These are phyloP conservation scores for Lasiommata megera DNA, from an alignment of 2,888 invertebrate species.

Conservation along the genomic window DNA sequence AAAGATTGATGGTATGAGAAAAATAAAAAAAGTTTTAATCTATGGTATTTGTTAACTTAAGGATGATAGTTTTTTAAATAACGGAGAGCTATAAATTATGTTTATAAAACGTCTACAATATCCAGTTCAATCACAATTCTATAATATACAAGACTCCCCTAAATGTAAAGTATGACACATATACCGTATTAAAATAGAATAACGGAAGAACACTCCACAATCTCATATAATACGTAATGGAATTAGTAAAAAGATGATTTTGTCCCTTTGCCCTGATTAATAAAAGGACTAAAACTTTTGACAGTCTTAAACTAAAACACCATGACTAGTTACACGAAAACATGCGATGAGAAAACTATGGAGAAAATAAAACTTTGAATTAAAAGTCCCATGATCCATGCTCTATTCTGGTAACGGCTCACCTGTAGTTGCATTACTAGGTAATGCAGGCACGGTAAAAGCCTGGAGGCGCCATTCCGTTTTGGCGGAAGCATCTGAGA, in stretches of 20 bases:
- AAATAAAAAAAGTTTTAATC: too few relatives aligned
- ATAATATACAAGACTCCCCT: too few relatives aligned
- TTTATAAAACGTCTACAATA: too few relatives aligned
- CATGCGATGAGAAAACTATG: conserved; percentile 15
- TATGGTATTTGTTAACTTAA: too few relatives aligned
- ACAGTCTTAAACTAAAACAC: neutral
- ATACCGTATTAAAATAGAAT: neutral
- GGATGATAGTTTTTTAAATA: too few relatives aligned
- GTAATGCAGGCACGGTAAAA: conserved; percentile 74
- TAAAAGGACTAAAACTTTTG: neutral
- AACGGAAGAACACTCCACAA: too few relatives aligned
- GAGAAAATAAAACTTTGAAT: neutral
- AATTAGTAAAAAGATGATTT: neutral
- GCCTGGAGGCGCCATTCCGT: conserved; percentile 62
- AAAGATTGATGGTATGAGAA: too few relatives aligned
- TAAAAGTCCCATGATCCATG: conserved; percentile 33
- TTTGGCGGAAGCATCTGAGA: conserved; percentile 76
- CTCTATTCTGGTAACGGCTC: conserved; percentile 70
- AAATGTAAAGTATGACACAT: neutral
- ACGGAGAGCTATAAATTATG: too few relatives aligned
- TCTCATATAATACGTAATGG: too few relatives aligned
- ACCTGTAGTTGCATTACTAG: conserved; percentile 74
- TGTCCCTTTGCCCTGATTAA: neutral
- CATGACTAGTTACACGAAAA: neutral
- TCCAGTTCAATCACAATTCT: too few relatives aligned